Percentiles rank a stretch among this genome's conserved stretches.
Evolutionary conservation across 92 coral and sea anemone genomes (phyloP).

Genomic region (Montipora capitata): DNA sequence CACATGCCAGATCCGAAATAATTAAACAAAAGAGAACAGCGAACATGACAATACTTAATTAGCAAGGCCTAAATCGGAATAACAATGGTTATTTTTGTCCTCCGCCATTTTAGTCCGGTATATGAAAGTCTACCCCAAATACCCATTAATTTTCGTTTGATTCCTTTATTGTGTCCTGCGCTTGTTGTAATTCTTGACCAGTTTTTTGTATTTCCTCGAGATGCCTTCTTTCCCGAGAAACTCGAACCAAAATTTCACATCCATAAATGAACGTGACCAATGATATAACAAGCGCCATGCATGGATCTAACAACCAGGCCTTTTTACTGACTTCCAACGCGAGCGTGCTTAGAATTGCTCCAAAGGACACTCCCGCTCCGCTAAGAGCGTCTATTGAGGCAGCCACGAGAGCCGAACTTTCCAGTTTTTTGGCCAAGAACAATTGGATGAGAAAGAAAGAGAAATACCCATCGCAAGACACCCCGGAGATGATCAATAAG

Average conservation of each 20-base stretch:
- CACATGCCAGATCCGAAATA: no score
- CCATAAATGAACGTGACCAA: conserved; percentile 58
- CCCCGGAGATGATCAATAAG: conserved; percentile 42
- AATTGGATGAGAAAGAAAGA: conserved; percentile 48
- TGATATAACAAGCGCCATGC: conserved; percentile 67
- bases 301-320: conserved; percentile 71
- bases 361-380: conserved; percentile 62
- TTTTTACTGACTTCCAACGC: conserved; percentile 27
- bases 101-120: no score
- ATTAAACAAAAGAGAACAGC: no score
- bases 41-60: no score
- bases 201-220: neutral
- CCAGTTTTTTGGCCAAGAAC: conserved; percentile 51
- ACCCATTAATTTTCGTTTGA: neutral
- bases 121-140: no score
- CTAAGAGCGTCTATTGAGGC: conserved; percentile 74
- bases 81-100: no score
- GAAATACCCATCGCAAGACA: conserved; percentile 63
- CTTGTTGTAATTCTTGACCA: conserved; percentile 17
- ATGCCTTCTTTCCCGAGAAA: conserved; percentile 38
- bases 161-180: conserved; percentile 1
- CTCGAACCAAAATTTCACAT: conserved; percentile 45
- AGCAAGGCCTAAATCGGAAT: no score
- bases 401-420: conserved; percentile 66
- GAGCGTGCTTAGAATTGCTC: conserved; percentile 58